Conservation (phyloP, 2,888 invertebrate species). For the Liopterus haemorrhoidalis region DNA sequence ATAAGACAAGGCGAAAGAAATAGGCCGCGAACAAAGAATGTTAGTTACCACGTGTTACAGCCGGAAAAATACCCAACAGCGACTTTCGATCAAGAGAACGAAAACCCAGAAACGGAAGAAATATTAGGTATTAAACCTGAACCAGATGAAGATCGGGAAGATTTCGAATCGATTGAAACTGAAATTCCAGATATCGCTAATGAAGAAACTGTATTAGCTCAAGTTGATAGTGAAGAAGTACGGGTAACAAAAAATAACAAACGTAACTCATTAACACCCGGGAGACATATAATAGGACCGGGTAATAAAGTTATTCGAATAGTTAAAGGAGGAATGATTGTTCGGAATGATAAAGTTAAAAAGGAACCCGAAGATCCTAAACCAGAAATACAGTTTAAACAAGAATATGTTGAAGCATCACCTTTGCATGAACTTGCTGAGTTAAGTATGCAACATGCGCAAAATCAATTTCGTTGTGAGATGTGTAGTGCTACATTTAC, state of each 20-base stretch:
- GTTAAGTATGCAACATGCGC: constrained; percentile 46
- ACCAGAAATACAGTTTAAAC: constrained; percentile 35
- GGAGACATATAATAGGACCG: constrained; percentile 43
- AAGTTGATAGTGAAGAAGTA: constrained; percentile 9
- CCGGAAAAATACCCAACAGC: constrained; percentile 50
- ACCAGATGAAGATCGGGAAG: constrained; percentile 21
- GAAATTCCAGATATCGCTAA: constrained; percentile 19
- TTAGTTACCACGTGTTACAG: constrained; percentile 54
- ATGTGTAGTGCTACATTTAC: constrained; percentile 75
- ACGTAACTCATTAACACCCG: constrained; percentile 37
- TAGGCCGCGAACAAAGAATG: constrained; percentile 60
- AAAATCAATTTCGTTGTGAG: constrained; percentile 64
- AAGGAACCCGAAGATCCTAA: constrained; percentile 27
- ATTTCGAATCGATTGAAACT: constrained; percentile 16
- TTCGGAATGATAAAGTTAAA: constrained; percentile 40
- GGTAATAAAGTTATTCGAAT: constrained; percentile 43
- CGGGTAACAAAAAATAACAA: constrained; percentile 16
- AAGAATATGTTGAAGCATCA: constrained; percentile 46
- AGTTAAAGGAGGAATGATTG: constrained; percentile 45
- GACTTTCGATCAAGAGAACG: constrained; percentile 42
- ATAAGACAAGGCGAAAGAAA: constrained; percentile 48
- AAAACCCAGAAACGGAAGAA: constrained; percentile 33
- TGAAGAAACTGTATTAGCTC: constrained; percentile 17
- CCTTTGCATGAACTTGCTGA: constrained; percentile 50
- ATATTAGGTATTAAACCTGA: constrained; percentile 29